Evolutionary conservation across 2,888 invertebrate genomes (phyloP), one percentile per base, ranked within the genome.

Genomic region (Megamerina dolium): DNA sequence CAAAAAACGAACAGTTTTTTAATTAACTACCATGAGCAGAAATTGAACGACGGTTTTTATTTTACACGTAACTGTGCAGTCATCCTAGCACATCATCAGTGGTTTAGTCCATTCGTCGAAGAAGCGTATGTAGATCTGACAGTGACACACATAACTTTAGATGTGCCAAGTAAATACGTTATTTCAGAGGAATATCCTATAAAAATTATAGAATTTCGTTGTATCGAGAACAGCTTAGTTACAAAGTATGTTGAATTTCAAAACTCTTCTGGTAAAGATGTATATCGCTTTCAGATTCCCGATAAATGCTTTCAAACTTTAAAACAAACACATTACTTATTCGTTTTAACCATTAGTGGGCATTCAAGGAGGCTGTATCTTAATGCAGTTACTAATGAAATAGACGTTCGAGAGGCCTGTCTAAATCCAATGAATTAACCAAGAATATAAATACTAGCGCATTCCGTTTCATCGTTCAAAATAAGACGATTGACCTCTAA

Each of bases 1-100:
- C 53, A 55, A 8, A 39, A 49, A 10, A 43, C 50, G 20, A 53
- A 51, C 41, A 55, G 54, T 3, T 64, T 62, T 30, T 46, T 72
- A 38, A 58, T 64, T 18, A 67, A 65, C 37, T 72, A 72, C 52
- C 67, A 64, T 37, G 60, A 61, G 13, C 72, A 72, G 43, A 61
- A 65, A 17, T 50, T 54, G 30, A 61, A 60, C 49, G 72, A 72
- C 49, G 59, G 60, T 31, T 68, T 66, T 46, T 71, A 63, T 46
- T 73, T 72, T 39, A 56, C 66, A 0, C 50, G 53, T 41, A 72
- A 66, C 31, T 72, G 70, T 41, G 64, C 63, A 8, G 50, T 66
- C 1, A 68, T 68, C 26, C 53, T 72, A 13, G 59, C 58, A 9
- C 51, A 64, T 29, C 70, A 73, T 56, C 63, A 62, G 20, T 72